Percentiles rank a stretch among this genome's conserved stretches.
phyloP scores from a whole-genome alignment of 2,113 vertebrate genomes.

The Notarius lentiginosus region DNA sequence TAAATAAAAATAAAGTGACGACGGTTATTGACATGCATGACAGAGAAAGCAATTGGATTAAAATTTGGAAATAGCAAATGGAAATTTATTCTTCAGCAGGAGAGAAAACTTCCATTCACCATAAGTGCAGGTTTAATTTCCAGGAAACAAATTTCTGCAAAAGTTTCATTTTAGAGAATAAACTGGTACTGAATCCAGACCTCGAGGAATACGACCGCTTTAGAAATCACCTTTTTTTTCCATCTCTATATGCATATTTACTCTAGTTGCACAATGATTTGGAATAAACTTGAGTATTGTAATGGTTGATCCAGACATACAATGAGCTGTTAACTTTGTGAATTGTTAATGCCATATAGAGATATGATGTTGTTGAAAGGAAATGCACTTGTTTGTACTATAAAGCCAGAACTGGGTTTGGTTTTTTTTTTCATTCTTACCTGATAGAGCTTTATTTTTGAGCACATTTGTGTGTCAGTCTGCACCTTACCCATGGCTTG shows the following conservation, averaged over 20 bases:
- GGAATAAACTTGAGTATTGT: not conserved
- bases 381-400: conserved; percentile 11
- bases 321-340: not conserved
- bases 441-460: not conserved
- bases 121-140: not conserved
- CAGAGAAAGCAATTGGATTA: not conserved
- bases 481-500: not conserved
- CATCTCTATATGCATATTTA: conserved; percentile 1
- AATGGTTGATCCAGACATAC: not conserved
- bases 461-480: not conserved
- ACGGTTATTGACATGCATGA: not conserved
- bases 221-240: not conserved
- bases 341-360: conserved; percentile 1
- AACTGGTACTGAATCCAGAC: conserved; percentile 2
- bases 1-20: not conserved
- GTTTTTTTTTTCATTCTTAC: not conserved
- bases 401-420: not conserved
- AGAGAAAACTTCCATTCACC: not conserved
- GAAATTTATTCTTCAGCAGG: not conserved
- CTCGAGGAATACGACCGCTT: not conserved
- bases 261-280: conserved; percentile 23
- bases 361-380: not conserved
- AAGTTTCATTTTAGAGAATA: not conserved
- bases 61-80: not conserved
- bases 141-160: not conserved